Evolutionary conservation across 23 tunicate species (phyloP).

Genomic region (Ascidia mentula): DNA sequence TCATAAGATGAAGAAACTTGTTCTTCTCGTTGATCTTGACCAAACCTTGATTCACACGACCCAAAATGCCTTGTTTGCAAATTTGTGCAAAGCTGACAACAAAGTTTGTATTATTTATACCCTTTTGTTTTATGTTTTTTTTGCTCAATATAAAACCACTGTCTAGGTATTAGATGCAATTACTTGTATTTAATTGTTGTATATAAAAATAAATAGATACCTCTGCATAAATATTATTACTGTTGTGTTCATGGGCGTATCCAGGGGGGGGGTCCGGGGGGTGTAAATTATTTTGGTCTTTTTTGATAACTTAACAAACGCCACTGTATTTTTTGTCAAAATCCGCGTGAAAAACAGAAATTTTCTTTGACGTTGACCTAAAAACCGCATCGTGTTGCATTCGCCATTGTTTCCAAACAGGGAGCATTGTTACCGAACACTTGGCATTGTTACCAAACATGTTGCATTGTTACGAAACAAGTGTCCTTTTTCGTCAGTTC

Average conservation of each 20-base stretch:
- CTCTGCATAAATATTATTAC: not conserved
- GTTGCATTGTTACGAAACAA: no score
- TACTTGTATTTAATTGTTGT: not conserved
- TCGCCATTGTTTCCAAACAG: no score
- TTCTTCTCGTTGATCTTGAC: conserved; percentile 90
- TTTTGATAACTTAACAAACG: no score
- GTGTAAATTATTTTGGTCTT: no score
- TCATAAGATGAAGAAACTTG: conserved; percentile 78
- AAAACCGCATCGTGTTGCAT: no score
- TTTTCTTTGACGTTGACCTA: no score
- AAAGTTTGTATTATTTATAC: not conserved
- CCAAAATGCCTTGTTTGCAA: conserved; percentile 61
- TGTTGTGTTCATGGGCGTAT: not conserved
- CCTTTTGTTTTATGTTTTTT: not conserved
- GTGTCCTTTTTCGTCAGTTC: no score
- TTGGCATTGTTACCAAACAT: no score
- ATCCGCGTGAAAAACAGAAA: no score
- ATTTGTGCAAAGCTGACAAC: conserved; percentile 36
- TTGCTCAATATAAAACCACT: not conserved
- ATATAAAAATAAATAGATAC: not conserved
- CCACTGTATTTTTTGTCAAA: no score
- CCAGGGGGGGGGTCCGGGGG: no score
- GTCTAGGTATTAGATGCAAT: not conserved
- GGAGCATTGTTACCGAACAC: no score
- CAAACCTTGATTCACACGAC: conserved; percentile 97